Evolutionary conservation across 2,888 invertebrate species (phyloP).

Genomic region (Idaea straminata): DNA sequence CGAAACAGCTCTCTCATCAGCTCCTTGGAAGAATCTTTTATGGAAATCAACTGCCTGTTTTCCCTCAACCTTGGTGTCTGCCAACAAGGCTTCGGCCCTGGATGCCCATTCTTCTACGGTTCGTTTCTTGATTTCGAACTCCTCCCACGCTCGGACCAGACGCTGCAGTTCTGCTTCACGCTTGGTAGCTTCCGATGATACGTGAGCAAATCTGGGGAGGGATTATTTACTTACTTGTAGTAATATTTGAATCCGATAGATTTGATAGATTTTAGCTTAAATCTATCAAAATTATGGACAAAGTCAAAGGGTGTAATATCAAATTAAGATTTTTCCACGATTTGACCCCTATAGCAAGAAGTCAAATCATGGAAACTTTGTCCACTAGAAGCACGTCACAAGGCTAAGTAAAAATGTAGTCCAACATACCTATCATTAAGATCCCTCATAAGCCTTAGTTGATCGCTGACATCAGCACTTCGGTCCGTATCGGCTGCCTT

Average conservation of each 20-base stretch:
- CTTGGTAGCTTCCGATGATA: conserved; percentile 86
- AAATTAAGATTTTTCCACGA: too few relatives aligned
- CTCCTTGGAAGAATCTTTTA: conserved; percentile 92
- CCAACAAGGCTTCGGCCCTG: conserved; percentile 89
- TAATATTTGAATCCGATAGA: not conserved
- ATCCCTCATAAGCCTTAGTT: conserved; percentile 85
- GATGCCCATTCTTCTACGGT: conserved; percentile 93
- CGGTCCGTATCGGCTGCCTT: conserved; percentile 87
- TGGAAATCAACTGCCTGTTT: conserved; percentile 91
- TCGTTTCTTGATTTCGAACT: conserved; percentile 88
- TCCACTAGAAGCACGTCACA: not conserved
- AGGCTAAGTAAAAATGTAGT: not conserved
- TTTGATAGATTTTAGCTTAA: not conserved
- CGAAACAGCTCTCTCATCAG: conserved; percentile 90
- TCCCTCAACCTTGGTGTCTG: conserved; percentile 89
- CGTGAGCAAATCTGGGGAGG: conserved; percentile 82
- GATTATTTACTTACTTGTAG: not conserved
- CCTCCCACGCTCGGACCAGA: conserved; percentile 90
- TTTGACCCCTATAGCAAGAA: too few relatives aligned
- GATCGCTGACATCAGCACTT: conserved; percentile 87
- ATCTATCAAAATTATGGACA: too few relatives aligned
- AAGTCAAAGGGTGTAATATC: too few relatives aligned
- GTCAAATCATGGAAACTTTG: not conserved
- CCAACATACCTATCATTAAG: conserved; percentile 85
- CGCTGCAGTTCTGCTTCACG: conserved; percentile 90